Evolutionary conservation across 2,113 vertebrate genomes (phyloP).

Genomic region (Casuarius casuarius): DNA sequence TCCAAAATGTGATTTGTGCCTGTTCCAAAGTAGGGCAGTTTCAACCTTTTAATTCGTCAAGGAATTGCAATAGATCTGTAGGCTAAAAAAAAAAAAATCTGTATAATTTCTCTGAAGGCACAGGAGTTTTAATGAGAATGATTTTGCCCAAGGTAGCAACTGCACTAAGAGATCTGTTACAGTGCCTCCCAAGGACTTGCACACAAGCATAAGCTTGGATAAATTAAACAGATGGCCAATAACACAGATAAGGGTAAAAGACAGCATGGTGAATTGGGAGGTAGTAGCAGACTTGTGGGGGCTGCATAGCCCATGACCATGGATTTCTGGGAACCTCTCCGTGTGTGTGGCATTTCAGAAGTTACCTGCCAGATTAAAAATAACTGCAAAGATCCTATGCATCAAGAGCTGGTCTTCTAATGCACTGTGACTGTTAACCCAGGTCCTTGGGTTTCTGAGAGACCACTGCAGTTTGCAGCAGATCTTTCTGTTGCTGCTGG

Average conservation of each 20-base stretch:
- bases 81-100: not conserved
- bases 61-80: not conserved
- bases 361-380: not conserved
- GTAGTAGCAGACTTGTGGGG: not conserved
- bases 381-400: not conserved
- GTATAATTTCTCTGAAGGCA: not conserved
- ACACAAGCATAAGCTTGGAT: not conserved
- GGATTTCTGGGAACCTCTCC: not conserved
- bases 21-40: not conserved
- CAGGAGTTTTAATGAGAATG: not conserved
- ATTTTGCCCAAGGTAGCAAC: not conserved
- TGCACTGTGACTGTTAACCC: not conserved
- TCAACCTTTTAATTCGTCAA: not conserved
- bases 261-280: not conserved
- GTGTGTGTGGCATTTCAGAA: not conserved
- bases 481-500: not conserved
- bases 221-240: not conserved
- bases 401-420: not conserved
- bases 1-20: not conserved
- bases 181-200: not conserved
- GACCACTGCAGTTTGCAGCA: not conserved
- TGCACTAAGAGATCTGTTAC: not conserved
- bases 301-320: not conserved
- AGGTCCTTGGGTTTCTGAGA: not conserved
- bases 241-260: not conserved